A percentile compares a stretch with the other conserved stretches of the same genome.
These are phyloP conservation scores for Lamprologus ornatipinnis DNA, from an alignment of 2,113 vertebrate genomes.

Conservation along the genomic window DNA sequence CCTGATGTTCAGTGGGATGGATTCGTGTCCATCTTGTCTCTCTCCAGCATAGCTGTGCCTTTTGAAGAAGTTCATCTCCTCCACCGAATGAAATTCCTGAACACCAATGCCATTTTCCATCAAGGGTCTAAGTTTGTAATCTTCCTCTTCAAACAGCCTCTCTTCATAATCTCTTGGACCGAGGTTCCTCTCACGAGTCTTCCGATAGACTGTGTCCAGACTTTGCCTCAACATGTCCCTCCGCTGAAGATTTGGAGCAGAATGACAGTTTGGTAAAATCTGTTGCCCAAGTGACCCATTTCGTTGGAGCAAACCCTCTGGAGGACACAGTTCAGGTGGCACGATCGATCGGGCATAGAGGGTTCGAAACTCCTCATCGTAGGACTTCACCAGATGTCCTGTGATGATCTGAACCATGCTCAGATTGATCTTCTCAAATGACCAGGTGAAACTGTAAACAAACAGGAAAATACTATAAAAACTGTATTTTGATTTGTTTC, in stretches of 20 bases:
- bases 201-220: conserved; percentile 77
- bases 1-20: conserved; percentile 68
- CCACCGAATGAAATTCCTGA: conserved; percentile 70
- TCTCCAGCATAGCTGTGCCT: conserved; percentile 96
- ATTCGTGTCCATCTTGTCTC: conserved; percentile 69
- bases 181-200: conserved; percentile 71
- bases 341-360: conserved; percentile 85
- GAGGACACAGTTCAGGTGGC: conserved; percentile 68
- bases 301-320: conserved; percentile 56
- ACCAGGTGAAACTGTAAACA: conserved; percentile 87
- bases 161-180: conserved; percentile 56
- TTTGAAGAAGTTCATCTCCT: conserved; percentile 78
- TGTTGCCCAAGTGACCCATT: conserved; percentile 69
- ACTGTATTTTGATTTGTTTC: background rate
- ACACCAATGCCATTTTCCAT: conserved; percentile 64
- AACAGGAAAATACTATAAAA: background rate
- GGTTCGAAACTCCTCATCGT: conserved; percentile 93
- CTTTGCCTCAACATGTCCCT: conserved; percentile 74
- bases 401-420: conserved; percentile 96
- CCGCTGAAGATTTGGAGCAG: conserved; percentile 72
- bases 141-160: conserved; percentile 63
- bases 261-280: conserved; percentile 69
- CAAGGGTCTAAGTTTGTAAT: conserved; percentile 51
- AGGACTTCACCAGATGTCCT: conserved; percentile 87
- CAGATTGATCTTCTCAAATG: conserved; percentile 92